Conservation (phyloP, 2,113 vertebrate genomes). For the Muntiacus reevesi region DNA sequence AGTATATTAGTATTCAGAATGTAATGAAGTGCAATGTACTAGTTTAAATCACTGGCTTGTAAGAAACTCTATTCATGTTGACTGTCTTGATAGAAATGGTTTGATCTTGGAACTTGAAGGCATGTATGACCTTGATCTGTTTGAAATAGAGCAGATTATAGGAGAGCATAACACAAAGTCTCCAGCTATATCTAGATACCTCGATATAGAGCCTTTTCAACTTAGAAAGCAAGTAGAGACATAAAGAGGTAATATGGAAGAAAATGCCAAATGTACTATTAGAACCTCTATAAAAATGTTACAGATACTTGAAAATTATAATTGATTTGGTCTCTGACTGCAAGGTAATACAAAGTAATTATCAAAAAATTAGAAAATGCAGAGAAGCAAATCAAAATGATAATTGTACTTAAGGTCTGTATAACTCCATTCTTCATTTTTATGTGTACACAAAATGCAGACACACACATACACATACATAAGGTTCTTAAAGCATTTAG, state of each 20-base stretch:
- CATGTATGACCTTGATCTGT: slow-evolving; percentile 44
- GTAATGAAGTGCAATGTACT: slow-evolving; percentile 19
- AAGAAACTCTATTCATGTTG: slow-evolving; percentile 57
- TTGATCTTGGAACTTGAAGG: slow-evolving; percentile 61
- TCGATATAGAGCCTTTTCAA: slow-evolving; percentile 44
- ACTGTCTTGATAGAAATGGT: slow-evolving; percentile 59
- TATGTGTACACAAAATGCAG: background rate
- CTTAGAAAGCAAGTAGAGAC: slow-evolving; percentile 36
- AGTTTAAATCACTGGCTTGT: slow-evolving; percentile 65
- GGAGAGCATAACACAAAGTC: background rate
- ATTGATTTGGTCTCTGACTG: slow-evolving; percentile 4
- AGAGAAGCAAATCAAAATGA: background rate
- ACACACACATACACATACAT: background rate
- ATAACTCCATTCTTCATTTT: background rate
- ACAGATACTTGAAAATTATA: background rate
- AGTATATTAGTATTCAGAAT: slow-evolving; percentile 60
- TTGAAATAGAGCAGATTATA: slow-evolving; percentile 28
- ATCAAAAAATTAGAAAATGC: background rate
- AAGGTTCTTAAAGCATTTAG: background rate
- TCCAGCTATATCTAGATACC: background rate
- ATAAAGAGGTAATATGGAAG: background rate
- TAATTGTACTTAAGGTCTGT: background rate
- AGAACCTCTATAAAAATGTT: background rate
- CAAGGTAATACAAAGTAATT: background rate
- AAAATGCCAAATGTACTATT: background rate